Conservation (phyloP, 2,888 invertebrate species). For the Stenodera caucasica region DNA sequence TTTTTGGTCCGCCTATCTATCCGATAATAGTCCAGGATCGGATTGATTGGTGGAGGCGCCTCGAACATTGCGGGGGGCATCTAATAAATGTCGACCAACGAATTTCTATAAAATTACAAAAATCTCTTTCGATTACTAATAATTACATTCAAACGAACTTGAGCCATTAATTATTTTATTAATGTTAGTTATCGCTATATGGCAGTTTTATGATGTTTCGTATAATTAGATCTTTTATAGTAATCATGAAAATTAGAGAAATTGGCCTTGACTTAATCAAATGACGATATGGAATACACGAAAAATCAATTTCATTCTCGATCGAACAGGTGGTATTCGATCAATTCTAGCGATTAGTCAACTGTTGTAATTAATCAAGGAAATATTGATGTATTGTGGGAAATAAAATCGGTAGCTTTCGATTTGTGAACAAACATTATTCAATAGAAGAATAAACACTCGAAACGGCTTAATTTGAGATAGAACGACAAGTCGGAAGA, state of each 20-base stretch:
- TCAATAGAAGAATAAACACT: neutral
- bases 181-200: conserved; percentile 39
- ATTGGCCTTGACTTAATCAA: no score
- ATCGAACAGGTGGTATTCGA: neutral
- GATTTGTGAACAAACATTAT: neutral
- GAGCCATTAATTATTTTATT: conserved; percentile 39
- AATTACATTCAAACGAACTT: conserved; percentile 36
- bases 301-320: neutral
- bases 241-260: no score
- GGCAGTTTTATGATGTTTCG: conserved; percentile 44
- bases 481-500: neutral
- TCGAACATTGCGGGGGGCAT: conserved; percentile 45
- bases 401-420: neutral
- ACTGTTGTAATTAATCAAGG: neutral
- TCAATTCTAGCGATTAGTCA: neutral
- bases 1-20: conserved; percentile 16
- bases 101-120: conserved; percentile 42
- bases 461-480: neutral
- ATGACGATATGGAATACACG: neutral
- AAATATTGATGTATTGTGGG: neutral
- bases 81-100: conserved; percentile 42
- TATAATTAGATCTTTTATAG: no score
- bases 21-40: neutral
- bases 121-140: no score
- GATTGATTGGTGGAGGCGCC: no score